Conservation (phyloP, 2,113 vertebrate genomes). For the Rhinoderma darwinii region DNA sequence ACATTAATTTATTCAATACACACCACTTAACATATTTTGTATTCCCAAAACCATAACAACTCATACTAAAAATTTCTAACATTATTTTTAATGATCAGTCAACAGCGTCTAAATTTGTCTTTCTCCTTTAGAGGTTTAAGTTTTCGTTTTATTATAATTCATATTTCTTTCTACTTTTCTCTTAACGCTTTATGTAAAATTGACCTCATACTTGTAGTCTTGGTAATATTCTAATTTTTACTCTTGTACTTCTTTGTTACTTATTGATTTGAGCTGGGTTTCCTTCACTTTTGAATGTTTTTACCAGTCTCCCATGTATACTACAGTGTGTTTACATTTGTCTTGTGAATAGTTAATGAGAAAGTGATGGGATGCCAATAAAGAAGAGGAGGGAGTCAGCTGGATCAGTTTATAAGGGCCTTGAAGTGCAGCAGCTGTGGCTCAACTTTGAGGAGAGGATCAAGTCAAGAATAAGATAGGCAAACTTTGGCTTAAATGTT, state of each 20-base stretch:
- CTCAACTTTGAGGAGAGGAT: slow-evolving; percentile 91
- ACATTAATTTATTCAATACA: no score
- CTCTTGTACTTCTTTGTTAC: background rate
- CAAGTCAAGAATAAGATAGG: slow-evolving; percentile 91
- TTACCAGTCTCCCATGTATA: background rate
- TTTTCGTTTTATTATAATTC: no score
- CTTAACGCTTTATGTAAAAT: background rate
- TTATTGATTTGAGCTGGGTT: background rate
- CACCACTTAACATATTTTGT: background rate
- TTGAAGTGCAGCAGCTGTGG: slow-evolving; percentile 93
- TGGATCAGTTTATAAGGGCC: slow-evolving; percentile 76
- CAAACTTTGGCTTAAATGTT: slow-evolving; percentile 95
- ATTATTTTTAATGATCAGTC: no score
- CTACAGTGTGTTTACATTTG: slow-evolving; percentile 47
- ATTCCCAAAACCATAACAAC: no score
- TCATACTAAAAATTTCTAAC: no score
- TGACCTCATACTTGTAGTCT: background rate
- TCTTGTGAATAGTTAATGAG: slow-evolving; percentile 69
- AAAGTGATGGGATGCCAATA: slow-evolving; percentile 64
- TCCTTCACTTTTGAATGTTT: background rate
- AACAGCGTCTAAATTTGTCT: background rate
- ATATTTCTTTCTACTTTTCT: background rate
- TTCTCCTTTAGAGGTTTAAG: background rate
- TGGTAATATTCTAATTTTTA: background rate
- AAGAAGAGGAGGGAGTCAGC: slow-evolving; percentile 64